Evolutionary conservation across 53 echinoderm and acorn worm species (phyloP).

Genomic region (Hippasteria phrygiana): DNA sequence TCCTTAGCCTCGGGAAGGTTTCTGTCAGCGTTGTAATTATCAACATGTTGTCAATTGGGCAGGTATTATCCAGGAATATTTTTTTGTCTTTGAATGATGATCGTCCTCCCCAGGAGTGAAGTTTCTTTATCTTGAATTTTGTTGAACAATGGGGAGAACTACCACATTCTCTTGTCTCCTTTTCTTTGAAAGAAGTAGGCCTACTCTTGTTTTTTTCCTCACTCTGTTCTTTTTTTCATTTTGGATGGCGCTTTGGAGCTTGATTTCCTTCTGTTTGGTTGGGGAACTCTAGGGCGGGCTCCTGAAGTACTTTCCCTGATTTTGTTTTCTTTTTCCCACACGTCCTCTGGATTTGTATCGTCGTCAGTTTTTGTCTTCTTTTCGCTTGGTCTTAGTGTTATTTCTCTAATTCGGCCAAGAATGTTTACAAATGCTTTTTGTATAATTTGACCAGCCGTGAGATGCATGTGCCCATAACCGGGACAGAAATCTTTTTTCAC

Average conservation of each 20-base stretch:
- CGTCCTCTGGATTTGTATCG: too few species aligned
- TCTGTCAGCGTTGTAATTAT: conserved; percentile 20
- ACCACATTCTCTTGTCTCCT: too few species aligned
- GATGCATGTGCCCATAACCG: neutral
- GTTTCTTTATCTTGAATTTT: neutral
- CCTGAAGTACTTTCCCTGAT: too few species aligned
- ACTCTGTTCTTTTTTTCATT: neutral
- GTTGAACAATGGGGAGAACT: too few species aligned
- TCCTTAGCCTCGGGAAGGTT: neutral
- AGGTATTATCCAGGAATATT: conserved; percentile 15
- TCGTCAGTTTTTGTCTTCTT: neutral
- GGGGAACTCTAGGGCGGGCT: neutral
- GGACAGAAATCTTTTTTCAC: conserved; percentile 38
- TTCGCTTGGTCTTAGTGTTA: neutral
- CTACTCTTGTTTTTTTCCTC: neutral
- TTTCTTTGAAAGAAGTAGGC: too few species aligned
- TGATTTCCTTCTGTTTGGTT: neutral
- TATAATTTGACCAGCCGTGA: too few species aligned
- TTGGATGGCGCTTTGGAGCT: too few species aligned
- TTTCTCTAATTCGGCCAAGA: neutral
- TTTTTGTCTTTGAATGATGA: conserved; percentile 29
- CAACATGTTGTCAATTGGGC: conserved; percentile 43
- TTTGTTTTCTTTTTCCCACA: too few species aligned
- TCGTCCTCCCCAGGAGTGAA: too few species aligned
- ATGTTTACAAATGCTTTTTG: neutral